phyloP scores from a whole-genome alignment of 1,140 invertebrate genomes.

The Hestina assimilis region DNA sequence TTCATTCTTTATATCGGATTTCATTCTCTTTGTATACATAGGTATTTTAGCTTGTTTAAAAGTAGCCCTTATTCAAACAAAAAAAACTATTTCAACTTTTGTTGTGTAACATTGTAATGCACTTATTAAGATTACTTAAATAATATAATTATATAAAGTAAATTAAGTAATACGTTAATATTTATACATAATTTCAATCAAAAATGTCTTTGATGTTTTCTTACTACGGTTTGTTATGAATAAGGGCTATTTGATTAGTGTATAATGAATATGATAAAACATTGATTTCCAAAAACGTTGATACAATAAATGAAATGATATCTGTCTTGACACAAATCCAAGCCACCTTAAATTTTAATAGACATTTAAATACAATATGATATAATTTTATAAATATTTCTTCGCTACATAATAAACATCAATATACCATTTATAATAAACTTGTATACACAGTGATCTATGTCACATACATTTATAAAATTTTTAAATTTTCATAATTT shows the following conservation, averaged over 20 bases:
- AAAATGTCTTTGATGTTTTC: too few species aligned
- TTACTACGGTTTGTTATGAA: too few species aligned
- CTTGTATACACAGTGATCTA: slow-evolving; percentile 67
- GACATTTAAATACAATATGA: slow-evolving; percentile 25
- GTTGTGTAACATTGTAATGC: too few species aligned
- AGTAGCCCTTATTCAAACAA: slow-evolving; percentile 1
- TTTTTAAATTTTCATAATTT: slow-evolving; percentile 48
- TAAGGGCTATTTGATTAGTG: too few species aligned
- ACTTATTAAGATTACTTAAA: too few species aligned
- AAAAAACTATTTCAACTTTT: background rate
- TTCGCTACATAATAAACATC: slow-evolving; percentile 57
- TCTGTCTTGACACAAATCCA: slow-evolving; percentile 15
- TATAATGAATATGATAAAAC: background rate
- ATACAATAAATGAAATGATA: background rate
- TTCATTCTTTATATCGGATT: slow-evolving; percentile 12
- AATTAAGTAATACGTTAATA: too few species aligned
- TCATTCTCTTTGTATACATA: background rate
- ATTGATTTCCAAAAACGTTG: background rate
- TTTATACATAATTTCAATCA: too few species aligned
- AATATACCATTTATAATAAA: slow-evolving; percentile 62
- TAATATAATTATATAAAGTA: too few species aligned
- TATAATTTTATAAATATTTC: slow-evolving; percentile 29
- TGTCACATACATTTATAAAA: slow-evolving; percentile 64
- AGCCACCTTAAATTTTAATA: slow-evolving; percentile 17
- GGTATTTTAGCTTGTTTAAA: background rate